Conservation (phyloP, 2,797 vertebrate species). For the Notolabrus celidotus region DNA sequence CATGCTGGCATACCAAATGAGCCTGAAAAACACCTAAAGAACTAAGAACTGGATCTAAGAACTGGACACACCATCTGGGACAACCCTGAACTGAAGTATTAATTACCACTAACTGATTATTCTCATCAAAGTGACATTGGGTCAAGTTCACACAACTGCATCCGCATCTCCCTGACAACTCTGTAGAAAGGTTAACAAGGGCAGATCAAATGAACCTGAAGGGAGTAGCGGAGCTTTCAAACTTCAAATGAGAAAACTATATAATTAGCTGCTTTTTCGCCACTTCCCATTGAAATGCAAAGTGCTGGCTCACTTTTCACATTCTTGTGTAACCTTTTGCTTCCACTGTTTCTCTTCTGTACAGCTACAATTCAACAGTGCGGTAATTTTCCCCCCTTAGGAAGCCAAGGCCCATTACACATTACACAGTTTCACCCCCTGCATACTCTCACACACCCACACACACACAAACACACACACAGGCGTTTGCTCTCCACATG, state of each 20-base stretch:
- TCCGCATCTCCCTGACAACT: slow-evolving; percentile 24
- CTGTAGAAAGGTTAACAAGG: slow-evolving; percentile 20
- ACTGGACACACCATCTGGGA: too few species aligned
- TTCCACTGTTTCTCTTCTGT: slow-evolving; percentile 24
- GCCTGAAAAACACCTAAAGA: too few species aligned
- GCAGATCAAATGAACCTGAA: slow-evolving; percentile 39
- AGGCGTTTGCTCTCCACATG: not conserved
- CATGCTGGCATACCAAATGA: too few species aligned
- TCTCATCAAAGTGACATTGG: slow-evolving; percentile 4
- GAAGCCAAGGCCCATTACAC: slow-evolving; percentile 41
- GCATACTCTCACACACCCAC: slow-evolving; percentile 8
- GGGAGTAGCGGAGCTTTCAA: slow-evolving; percentile 33
- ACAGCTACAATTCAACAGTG: slow-evolving; percentile 33
- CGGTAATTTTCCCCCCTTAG: slow-evolving; percentile 20
- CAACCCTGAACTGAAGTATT: not conserved
- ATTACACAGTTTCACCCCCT: slow-evolving; percentile 8
- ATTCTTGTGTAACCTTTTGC: slow-evolving; percentile 39
- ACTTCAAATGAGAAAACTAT: slow-evolving; percentile 40
- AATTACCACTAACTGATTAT: slow-evolving; percentile 25
- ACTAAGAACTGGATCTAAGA: too few species aligned
- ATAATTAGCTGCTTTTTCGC: slow-evolving; percentile 51
- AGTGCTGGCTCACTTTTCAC: slow-evolving; percentile 33
- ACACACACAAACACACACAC: not conserved
- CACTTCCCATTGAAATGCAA: slow-evolving; percentile 42
- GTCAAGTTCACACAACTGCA: slow-evolving; percentile 15